phyloP scores from a whole-genome alignment of 2,113 vertebrate species.

The Athene cunicularia region DNA sequence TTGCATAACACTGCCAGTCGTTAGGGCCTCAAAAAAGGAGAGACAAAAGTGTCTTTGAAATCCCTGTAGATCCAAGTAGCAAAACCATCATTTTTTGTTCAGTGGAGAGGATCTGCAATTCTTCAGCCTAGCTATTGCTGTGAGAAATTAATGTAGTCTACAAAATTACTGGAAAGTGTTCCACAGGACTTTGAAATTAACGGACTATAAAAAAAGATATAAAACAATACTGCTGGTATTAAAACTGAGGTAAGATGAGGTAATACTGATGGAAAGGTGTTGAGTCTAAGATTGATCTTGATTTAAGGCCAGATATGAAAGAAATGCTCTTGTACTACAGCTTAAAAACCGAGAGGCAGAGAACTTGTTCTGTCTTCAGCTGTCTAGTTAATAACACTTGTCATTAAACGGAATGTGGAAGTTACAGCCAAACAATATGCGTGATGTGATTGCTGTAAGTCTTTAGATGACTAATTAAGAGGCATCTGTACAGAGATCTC shows the following conservation, averaged over 20 bases:
- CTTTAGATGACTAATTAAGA: constrained; percentile 69
- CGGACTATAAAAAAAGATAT: constrained; percentile 67
- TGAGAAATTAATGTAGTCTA: constrained; percentile 67
- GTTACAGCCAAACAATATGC: constrained; percentile 64
- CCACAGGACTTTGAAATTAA: constrained; percentile 64
- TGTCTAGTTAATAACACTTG: constrained; percentile 69
- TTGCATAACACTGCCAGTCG: neutral
- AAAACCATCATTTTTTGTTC: constrained; percentile 20
- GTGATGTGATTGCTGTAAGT: constrained; percentile 46
- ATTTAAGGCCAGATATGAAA: constrained; percentile 55
- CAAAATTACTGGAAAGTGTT: constrained; percentile 65
- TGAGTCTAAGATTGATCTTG: constrained; percentile 62
- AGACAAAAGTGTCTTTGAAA: neutral
- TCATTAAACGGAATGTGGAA: constrained; percentile 66
- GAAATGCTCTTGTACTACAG: constrained; percentile 34
- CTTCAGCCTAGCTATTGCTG: neutral
- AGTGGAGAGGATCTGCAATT: constrained; percentile 33
- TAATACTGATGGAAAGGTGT: constrained; percentile 40
- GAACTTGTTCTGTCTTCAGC: constrained; percentile 61
- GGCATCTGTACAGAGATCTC: constrained; percentile 60
- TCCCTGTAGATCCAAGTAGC: neutral
- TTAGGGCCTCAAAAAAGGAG: neutral
- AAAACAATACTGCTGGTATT: constrained; percentile 62
- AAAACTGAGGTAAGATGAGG: constrained; percentile 60
- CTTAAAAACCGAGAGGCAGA: constrained; percentile 37